phyloP scores from a whole-genome alignment of 2,888 invertebrate genomes.

The Caradrina clavipalpis region DNA sequence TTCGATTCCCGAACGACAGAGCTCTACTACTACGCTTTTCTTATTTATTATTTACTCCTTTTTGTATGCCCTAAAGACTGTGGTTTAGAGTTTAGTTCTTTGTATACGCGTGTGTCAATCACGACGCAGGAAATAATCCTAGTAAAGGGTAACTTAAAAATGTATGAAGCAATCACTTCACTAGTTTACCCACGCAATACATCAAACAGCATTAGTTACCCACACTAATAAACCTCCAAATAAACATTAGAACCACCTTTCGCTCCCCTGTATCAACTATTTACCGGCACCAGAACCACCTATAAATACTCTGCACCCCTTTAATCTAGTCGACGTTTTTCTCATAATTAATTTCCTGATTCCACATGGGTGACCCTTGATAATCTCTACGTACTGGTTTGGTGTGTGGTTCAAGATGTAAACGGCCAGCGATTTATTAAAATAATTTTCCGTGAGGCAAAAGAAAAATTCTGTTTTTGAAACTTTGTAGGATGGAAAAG shows the following conservation, averaged over 20 bases:
- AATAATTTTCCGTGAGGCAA: no score
- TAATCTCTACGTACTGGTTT: slow-evolving; percentile 76
- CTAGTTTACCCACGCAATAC: neutral
- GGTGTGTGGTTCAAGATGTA: slow-evolving; percentile 60
- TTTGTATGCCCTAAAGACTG: no score
- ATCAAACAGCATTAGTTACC: neutral
- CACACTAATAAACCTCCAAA: slow-evolving; percentile 18
- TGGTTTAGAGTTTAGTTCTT: no score
- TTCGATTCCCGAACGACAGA: no score
- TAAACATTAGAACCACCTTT: slow-evolving; percentile 35
- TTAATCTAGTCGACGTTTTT: slow-evolving; percentile 83
- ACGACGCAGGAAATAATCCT: no score
- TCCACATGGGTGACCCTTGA: slow-evolving; percentile 76
- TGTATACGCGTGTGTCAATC: no score
- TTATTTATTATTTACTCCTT: no score
- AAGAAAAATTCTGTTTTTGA: no score
- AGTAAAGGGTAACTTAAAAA: no score
- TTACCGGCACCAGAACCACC: slow-evolving; percentile 62
- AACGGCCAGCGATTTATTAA: slow-evolving; percentile 33
- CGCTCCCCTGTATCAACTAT: slow-evolving; percentile 49
- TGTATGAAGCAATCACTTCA: neutral
- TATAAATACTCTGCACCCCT: slow-evolving; percentile 74
- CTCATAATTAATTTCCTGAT: slow-evolving; percentile 86
- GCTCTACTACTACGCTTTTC: no score
- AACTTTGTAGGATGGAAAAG: no score